Conservation (phyloP, 2,113 vertebrate genomes). For the Oostethus manadensis region DNA sequence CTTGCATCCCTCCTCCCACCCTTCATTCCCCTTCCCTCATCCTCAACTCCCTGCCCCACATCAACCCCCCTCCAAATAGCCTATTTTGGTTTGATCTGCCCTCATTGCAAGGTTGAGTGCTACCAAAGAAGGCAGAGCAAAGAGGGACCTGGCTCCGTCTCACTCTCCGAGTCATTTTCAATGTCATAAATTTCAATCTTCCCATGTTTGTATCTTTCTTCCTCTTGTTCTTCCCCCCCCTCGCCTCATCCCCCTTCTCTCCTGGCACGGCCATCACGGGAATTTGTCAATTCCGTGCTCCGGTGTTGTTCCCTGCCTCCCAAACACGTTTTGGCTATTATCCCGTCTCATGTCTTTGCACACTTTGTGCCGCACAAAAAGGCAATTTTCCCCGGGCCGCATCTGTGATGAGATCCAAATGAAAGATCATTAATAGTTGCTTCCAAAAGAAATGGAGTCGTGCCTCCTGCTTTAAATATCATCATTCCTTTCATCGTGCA, state of each 20-base stretch:
- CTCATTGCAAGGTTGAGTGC: constrained; percentile 75
- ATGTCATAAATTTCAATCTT: constrained; percentile 97
- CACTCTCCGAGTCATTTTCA: constrained; percentile 85
- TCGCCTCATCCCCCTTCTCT: constrained; percentile 12
- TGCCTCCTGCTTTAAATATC: constrained; percentile 59
- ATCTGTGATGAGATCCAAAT: constrained; percentile 83
- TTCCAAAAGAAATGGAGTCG: constrained; percentile 67
- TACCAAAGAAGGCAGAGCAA: constrained; percentile 58
- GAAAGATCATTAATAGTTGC: constrained; percentile 79
- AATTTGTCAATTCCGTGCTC: constrained; percentile 67
- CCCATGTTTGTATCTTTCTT: constrained; percentile 65
- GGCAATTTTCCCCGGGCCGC: constrained; percentile 79
- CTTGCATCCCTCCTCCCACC: constrained; percentile 49
- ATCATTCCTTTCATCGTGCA: constrained; percentile 36
- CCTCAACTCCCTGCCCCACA: constrained; percentile 3
- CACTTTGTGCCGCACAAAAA: constrained; percentile 79
- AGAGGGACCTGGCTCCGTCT: constrained; percentile 62
- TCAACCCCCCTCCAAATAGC: constrained; percentile 46
- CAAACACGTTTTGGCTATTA: constrained; percentile 82
- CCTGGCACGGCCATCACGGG: constrained; percentile 59
- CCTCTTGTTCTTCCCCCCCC: constrained; percentile 6
- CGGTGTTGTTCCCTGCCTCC: constrained; percentile 53
- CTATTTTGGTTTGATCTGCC: constrained; percentile 73
- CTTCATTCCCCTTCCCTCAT: constrained; percentile 42
- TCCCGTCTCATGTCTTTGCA: constrained; percentile 79